A percentile compares a stretch with the other conserved stretches of the same genome.
These are phyloP conservation scores for Heterohyrax brucei DNA, from an alignment of 2,797 vertebrate genomes.

Conservation along the genomic window DNA sequence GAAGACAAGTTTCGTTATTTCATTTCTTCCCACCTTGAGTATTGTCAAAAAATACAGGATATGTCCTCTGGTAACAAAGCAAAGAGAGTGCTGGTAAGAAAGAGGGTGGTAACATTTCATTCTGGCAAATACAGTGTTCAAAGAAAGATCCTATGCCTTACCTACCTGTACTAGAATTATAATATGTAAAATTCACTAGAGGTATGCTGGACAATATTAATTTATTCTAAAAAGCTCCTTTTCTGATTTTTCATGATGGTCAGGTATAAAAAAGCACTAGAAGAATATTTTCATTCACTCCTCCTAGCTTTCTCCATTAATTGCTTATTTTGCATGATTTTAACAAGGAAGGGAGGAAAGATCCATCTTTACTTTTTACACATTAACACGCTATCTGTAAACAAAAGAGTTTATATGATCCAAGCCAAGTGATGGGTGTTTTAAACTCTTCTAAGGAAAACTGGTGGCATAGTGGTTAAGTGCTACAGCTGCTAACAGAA, in stretches of 20 bases:
- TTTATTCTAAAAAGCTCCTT: neutral
- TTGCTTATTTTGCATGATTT: constrained; percentile 13
- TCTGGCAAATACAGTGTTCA: neutral
- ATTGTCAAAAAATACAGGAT: neutral
- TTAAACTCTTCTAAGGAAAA: neutral
- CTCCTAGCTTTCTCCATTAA: neutral
- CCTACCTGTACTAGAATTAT: neutral
- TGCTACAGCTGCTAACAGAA: no score
- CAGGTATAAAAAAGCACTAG: neutral
- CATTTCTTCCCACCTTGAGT: neutral
- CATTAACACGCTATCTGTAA: neutral
- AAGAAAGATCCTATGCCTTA: neutral
- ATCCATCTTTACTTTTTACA: neutral
- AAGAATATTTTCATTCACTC: neutral
- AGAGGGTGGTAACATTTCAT: neutral
- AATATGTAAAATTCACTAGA: neutral
- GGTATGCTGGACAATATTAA: neutral
- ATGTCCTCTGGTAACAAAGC: neutral
- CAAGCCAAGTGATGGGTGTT: neutral
- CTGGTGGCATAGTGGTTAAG: no score
- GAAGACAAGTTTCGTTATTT: neutral
- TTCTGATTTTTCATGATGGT: neutral
- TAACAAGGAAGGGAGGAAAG: neutral
- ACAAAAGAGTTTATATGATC: neutral
- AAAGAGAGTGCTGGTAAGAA: neutral